Percentiles rank a stretch among this genome's conserved stretches.
phyloP scores from a whole-genome alignment of 2,797 vertebrate genomes.

The Psittacula echo region DNA sequence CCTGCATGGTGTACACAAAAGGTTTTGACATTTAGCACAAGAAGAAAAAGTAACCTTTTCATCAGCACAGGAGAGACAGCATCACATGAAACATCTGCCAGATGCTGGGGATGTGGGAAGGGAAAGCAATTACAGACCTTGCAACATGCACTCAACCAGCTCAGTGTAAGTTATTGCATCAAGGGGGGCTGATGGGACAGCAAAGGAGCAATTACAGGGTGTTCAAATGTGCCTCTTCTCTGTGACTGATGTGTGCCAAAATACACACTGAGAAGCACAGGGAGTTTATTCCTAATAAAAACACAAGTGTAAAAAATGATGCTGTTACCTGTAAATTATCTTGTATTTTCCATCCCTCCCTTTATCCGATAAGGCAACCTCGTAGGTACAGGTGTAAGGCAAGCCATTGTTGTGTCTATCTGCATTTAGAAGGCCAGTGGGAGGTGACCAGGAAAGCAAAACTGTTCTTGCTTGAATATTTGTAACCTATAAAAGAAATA shows the following conservation, averaged over 20 bases:
- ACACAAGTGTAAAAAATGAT: neutral
- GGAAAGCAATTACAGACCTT: neutral
- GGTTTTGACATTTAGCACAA: neutral
- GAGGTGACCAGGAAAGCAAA: slow-evolving; percentile 89
- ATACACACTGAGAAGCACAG: neutral
- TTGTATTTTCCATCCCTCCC: slow-evolving; percentile 95
- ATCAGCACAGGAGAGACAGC: neutral
- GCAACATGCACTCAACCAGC: neutral
- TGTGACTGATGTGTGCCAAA: neutral
- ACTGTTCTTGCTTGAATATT: slow-evolving; percentile 91
- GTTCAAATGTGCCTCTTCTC: neutral
- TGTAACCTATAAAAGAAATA: slow-evolving; percentile 83
- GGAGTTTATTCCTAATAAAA: neutral
- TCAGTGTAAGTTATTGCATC: neutral
- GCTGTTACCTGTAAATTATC: slow-evolving; percentile 90
- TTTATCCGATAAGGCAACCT: slow-evolving; percentile 95
- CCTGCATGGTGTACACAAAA: fast-evolving
- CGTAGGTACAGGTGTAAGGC: slow-evolving; percentile 90
- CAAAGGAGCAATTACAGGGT: neutral
- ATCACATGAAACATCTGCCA: neutral
- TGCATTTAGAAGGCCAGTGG: slow-evolving; percentile 85
- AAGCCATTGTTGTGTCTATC: slow-evolving; percentile 87
- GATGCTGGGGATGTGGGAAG: fast-evolving
- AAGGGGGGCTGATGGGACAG: neutral
- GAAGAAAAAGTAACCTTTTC: neutral